A percentile compares a stretch with the other conserved stretches of the same genome.
Evolutionary conservation across 2,888 invertebrate species (phyloP).

Genomic region (Philhelius pedissequus): DNA sequence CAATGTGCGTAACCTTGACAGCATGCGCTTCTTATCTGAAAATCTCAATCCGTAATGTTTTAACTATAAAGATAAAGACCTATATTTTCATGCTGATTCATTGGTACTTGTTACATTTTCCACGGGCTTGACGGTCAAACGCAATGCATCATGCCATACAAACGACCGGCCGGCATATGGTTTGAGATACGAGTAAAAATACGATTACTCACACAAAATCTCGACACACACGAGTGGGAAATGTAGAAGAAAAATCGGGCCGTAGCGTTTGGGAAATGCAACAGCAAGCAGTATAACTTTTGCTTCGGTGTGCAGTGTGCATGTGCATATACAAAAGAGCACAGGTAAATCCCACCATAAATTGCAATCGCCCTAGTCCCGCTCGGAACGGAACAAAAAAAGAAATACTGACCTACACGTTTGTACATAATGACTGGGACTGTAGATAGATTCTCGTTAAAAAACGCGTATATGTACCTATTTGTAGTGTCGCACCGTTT

Average conservation of each 20-base stretch:
- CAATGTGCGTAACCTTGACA: constrained; percentile 43
- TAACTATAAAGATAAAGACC: constrained; percentile 18
- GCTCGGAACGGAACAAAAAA: not conserved
- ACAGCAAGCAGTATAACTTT: constrained; percentile 23
- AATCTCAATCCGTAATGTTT: constrained; percentile 33
- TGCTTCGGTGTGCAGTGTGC: not conserved
- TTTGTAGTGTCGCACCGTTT: constrained; percentile 56
- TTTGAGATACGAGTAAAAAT: constrained; percentile 46
- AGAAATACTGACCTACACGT: constrained; percentile 65
- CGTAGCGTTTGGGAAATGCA: constrained; percentile 7
- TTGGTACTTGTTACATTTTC: constrained; percentile 30
- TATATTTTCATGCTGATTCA: constrained; percentile 41
- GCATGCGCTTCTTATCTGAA: constrained; percentile 40
- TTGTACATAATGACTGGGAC: not conserved
- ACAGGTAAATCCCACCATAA: constrained; percentile 60
- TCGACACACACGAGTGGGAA: not conserved
- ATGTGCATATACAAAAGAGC: constrained; percentile 37
- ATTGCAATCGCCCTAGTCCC: constrained; percentile 38
- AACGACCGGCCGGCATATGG: constrained; percentile 28
- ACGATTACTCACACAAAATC: constrained; percentile 56
- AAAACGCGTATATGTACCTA: constrained; percentile 37
- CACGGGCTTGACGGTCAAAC: constrained; percentile 10
- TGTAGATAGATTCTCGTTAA: constrained; percentile 17
- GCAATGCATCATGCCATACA: constrained; percentile 52
- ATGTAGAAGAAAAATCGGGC: constrained; percentile 5